Percentiles rank a stretch among this genome's conserved stretches.
Evolutionary conservation across 2,113 vertebrate species (phyloP).

Genomic region (Ginglymostoma cirratum): DNA sequence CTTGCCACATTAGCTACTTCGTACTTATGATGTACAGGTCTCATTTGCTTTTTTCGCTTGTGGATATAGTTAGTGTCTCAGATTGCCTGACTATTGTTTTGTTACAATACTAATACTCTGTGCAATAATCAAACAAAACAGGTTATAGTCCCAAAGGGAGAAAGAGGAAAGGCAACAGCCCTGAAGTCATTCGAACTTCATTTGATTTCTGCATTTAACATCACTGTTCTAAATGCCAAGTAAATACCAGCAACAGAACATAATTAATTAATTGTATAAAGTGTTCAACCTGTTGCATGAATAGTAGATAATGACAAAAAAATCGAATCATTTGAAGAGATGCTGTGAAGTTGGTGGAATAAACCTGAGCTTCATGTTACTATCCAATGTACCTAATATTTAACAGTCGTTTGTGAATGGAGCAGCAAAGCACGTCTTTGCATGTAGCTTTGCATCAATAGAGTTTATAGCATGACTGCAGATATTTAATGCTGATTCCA

Average conservation of each 20-base stretch:
- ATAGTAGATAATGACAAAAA: background rate
- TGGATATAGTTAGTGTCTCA: background rate
- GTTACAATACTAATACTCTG: background rate
- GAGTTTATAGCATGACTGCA: background rate
- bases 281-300: background rate
- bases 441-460: background rate
- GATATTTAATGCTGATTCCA: background rate
- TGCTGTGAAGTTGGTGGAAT: background rate
- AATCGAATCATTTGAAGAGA: background rate
- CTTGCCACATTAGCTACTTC: background rate
- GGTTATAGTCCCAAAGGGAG: background rate
- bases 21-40: background rate
- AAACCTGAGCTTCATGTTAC: background rate
- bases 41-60: background rate
- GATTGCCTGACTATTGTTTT: background rate
- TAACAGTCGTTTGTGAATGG: background rate
- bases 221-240: background rate
- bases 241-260: background rate
- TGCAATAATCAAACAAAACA: background rate
- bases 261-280: background rate
- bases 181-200: background rate
- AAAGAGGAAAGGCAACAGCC: background rate
- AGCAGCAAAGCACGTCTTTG: background rate
- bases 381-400: background rate
- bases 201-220: constrained; percentile 5